These are phyloP conservation scores for Pseudococcus jackbeardsleyi DNA, from an alignment of 2,888 invertebrate species.

Conservation along the genomic window DNA sequence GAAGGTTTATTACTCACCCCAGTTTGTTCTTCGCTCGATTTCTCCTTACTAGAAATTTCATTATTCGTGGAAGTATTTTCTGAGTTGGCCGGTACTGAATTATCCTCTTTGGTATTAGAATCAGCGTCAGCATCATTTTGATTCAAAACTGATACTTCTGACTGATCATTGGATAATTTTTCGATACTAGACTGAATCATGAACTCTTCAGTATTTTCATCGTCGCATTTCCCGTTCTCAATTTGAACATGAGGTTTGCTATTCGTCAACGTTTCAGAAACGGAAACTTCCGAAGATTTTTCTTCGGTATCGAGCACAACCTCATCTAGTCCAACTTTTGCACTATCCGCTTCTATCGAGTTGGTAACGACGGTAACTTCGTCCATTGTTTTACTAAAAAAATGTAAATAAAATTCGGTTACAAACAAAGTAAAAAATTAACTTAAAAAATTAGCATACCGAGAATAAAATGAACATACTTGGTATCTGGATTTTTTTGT, in stretches of 20 bases:
- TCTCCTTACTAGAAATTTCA: neutral
- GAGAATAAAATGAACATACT: neutral
- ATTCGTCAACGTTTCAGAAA: neutral
- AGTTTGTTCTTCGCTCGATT: neutral
- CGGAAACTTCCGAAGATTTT: slow-evolving; percentile 3
- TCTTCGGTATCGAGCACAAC: neutral
- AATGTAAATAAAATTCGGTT: neutral
- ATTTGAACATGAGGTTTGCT: neutral
- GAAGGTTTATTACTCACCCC: neutral
- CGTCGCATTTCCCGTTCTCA: neutral
- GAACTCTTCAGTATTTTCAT: neutral
- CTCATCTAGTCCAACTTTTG: neutral
- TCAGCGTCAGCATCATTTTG: neutral
- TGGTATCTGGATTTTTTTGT: neutral
- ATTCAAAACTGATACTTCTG: neutral
- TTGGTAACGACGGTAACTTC: neutral
- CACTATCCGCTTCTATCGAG: neutral
- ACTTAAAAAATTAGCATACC: neutral
- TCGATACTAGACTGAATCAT: neutral
- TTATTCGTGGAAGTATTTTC: neutral
- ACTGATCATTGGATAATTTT: neutral
- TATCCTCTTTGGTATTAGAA: neutral
- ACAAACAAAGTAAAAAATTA: neutral
- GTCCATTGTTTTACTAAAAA: slow-evolving; percentile 9
- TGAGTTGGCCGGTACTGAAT: neutral